Conservation (phyloP, 1,140 invertebrate species). For the Delia radicum region DNA sequence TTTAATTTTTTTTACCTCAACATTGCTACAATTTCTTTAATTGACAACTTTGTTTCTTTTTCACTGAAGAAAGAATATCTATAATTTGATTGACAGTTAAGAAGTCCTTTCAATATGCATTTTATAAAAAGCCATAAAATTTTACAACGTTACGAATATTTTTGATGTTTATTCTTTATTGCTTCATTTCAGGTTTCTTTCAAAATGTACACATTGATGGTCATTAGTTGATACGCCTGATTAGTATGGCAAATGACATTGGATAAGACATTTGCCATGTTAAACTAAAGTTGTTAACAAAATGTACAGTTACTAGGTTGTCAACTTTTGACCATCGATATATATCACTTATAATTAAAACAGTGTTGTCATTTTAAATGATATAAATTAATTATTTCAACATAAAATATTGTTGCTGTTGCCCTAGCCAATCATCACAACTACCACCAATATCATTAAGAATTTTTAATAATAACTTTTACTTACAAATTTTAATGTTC, state of each 20-base stretch:
- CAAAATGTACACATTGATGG: background rate
- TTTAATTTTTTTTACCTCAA: no score
- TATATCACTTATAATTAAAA: constrained; percentile 11
- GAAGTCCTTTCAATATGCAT: no score
- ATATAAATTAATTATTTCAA: constrained; percentile 21
- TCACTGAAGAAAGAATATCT: no score
- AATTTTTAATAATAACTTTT: no score
- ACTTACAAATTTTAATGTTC: no score
- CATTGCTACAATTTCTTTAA: no score
- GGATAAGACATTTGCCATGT: no score
- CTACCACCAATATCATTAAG: background rate
- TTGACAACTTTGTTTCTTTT: no score
- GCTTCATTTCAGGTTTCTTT: no score
- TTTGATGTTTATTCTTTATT: background rate
- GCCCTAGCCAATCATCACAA: background rate
- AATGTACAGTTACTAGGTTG: background rate
- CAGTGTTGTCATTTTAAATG: constrained; percentile 19
- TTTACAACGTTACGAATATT: background rate
- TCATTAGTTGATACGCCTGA: background rate
- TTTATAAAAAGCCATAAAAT: background rate
- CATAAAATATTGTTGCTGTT: constrained; percentile 15
- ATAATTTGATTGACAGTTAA: no score
- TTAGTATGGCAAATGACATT: no score
- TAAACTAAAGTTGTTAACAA: background rate
- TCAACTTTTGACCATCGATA: background rate